Evolutionary conservation across 2,113 vertebrate genomes (phyloP).

Genomic region (Charina bottae): DNA sequence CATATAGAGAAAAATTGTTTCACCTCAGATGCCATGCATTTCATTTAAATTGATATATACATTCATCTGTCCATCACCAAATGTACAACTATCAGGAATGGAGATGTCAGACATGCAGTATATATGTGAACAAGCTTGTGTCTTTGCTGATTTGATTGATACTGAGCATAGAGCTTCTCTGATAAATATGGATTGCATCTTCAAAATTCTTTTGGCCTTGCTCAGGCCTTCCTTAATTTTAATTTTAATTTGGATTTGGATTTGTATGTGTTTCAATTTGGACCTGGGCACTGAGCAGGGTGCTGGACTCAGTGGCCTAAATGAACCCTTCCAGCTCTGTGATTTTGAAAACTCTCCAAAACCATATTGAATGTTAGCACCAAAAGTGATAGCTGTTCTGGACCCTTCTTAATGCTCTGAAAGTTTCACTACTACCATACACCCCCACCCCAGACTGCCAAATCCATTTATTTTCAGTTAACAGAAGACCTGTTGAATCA

Average conservation of each 20-base stretch:
- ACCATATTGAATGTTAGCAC: neutral
- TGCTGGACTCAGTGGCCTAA: neutral
- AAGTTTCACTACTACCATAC: neutral
- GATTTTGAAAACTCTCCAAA: neutral
- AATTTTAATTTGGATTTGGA: neutral
- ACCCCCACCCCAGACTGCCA: neutral
- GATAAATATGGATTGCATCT: neutral
- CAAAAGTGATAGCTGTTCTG: neutral
- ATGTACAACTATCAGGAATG: neutral
- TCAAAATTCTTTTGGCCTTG: no score
- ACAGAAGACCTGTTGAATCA: neutral
- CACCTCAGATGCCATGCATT: neutral
- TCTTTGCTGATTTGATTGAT: neutral
- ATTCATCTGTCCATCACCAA: neutral
- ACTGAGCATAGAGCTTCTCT: neutral
- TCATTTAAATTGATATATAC: neutral
- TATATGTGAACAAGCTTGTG: neutral
- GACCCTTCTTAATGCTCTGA: neutral
- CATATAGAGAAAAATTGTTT: neutral
- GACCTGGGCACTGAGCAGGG: neutral
- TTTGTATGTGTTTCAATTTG: neutral
- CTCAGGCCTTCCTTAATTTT: neutral
- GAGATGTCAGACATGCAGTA: no score
- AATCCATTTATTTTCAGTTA: neutral
- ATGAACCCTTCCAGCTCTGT: neutral